Evolutionary conservation across 2,113 vertebrate genomes (phyloP), one percentile per base, ranked within the genome.

Genomic region (Leptosomus discolor): DNA sequence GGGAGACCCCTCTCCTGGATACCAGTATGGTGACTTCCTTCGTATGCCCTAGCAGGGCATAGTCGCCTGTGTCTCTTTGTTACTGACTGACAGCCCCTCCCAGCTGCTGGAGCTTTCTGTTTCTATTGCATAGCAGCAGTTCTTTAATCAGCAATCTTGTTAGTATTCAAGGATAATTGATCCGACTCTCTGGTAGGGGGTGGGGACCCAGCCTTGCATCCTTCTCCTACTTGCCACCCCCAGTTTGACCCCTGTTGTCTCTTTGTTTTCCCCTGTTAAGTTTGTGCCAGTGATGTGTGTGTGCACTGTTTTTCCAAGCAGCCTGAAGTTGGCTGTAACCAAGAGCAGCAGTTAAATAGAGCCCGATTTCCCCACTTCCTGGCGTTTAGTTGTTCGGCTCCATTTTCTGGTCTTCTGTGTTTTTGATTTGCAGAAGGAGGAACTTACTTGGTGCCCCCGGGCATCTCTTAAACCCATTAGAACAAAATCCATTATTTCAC

Each of bases 391-490:
- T 97, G 96, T 97, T 96, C 93, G 12, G 97, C 97, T 98, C 96
- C 96, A 97, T 98, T 98, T 98, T 98, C 97, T 98, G 89, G 95
- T 92, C 95, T 98, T 97, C 97, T 97, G 96, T 95, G 69, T 97
- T 98, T 98, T 97, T 98, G 90, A 98, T 98, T 98, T 98, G 98
- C 94, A 94, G 97, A 97, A n/a, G 97, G 98, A 98, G 96, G 97
- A 98, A 97, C 95, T 96, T 97, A 65, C 88, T 93, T 89, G 95
- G 92, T 98, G 97, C 97, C 98, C 97, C 88, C 32, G 57, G 98
- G 97, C 98, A 97, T 97, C 97, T 98, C 97, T 98, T 96, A 95
- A 43, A 92, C 92, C 97, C 94, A 94, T 96, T 87, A 32, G 67
- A 97, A 96, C 94, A 93, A 97, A 92, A 94, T 94, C 90, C 88